Evolutionary conservation across 2,888 invertebrate species (phyloP).

Genomic region (Phaedon cochleariae): DNA sequence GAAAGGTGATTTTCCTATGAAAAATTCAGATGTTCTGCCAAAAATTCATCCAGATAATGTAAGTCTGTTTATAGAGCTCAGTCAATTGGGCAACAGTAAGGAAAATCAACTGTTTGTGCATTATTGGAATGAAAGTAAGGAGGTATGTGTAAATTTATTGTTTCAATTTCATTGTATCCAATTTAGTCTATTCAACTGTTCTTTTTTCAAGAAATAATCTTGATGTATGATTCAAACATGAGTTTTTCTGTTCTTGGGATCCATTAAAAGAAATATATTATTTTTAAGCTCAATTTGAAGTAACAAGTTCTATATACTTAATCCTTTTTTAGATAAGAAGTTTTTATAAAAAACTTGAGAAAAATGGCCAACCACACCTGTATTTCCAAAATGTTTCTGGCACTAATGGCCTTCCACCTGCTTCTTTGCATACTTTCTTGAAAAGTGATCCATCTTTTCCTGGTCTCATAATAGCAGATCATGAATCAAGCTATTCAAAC

Average conservation of each 20-base stretch:
- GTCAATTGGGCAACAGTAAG: slow-evolving; percentile 64
- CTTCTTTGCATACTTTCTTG: slow-evolving; percentile 86
- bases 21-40: slow-evolving; percentile 56
- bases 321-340: slow-evolving; percentile 42
- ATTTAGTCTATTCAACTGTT: too few species aligned
- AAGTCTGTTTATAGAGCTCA: slow-evolving; percentile 72
- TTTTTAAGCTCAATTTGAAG: too few species aligned
- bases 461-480: slow-evolving; percentile 74
- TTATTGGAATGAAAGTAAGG: slow-evolving; percentile 36
- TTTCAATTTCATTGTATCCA: too few species aligned
- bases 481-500: slow-evolving; percentile 69
- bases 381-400: slow-evolving; percentile 28
- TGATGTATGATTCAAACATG: neutral
- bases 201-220: too few species aligned
- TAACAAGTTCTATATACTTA: too few species aligned
- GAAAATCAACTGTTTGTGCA: slow-evolving; percentile 43
- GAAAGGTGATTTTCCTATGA: slow-evolving; percentile 70
- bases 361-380: neutral
- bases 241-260: too few species aligned
- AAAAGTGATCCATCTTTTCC: slow-evolving; percentile 66
- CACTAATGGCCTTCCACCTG: slow-evolving; percentile 72
- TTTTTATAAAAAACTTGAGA: slow-evolving; percentile 40
- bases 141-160: slow-evolving; percentile 28
- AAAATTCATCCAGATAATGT: slow-evolving; percentile 65
- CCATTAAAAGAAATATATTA: too few species aligned